phyloP scores from a whole-genome alignment of 1,140 invertebrate genomes.

The Drosophila mauritiana region DNA sequence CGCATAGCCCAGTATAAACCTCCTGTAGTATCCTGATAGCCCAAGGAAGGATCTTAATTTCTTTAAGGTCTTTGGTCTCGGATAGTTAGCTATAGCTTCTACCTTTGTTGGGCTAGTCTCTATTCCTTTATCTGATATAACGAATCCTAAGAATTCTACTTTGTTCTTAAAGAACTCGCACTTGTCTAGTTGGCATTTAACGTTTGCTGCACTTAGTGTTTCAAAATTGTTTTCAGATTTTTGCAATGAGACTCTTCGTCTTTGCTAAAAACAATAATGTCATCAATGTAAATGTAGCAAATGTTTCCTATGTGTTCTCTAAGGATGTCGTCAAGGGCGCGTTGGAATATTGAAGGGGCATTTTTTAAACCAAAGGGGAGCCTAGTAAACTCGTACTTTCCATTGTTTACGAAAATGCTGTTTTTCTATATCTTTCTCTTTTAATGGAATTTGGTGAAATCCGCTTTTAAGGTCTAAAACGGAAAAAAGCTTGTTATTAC shows the following conservation, averaged over 20 bases:
- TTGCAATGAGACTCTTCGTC: not conserved
- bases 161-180: not conserved
- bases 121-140: not conserved
- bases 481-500: conserved; percentile 4
- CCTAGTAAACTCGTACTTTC: not conserved
- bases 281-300: not conserved
- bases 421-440: not conserved
- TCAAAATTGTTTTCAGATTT: not conserved
- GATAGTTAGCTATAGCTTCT: not conserved
- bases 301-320: not conserved
- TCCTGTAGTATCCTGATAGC: not conserved
- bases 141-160: not conserved
- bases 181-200: conserved; percentile 1
- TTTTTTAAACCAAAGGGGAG: not conserved
- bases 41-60: not conserved
- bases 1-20: not conserved
- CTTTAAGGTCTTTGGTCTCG: not conserved
- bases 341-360: not conserved
- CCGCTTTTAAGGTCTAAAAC: conserved; percentile 6
- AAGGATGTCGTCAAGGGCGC: not conserved
- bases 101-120: not conserved
- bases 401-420: not conserved
- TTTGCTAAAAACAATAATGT: not conserved
- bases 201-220: not conserved
- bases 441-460: conserved; percentile 4